These are phyloP conservation scores for Hycleus cichorii DNA, from an alignment of 1,140 invertebrate genomes.

Conservation along the genomic window DNA sequence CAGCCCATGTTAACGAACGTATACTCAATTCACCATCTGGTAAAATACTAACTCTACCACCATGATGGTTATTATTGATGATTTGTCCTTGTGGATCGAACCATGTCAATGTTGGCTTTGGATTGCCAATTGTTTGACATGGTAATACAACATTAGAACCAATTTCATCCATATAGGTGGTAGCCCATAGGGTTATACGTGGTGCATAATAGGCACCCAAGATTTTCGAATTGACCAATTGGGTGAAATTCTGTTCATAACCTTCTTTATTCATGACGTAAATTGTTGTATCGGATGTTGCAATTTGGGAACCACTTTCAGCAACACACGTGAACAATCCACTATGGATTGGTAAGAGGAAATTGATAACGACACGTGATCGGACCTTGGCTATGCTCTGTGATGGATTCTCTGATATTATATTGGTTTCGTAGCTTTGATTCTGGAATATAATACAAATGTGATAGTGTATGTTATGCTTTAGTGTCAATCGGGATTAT, in stretches of 20 bases:
- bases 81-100: slow-evolving; percentile 49
- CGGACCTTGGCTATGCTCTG: slow-evolving; percentile 52
- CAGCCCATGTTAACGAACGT: slow-evolving; percentile 57
- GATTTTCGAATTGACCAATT: slow-evolving; percentile 36
- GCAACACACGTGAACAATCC: slow-evolving; percentile 67
- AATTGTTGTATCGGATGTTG: slow-evolving; percentile 47
- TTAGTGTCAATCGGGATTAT: too few relatives aligned
- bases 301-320: slow-evolving; percentile 50
- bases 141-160: slow-evolving; percentile 58
- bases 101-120: slow-evolving; percentile 60
- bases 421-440: slow-evolving; percentile 45
- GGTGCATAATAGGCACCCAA: slow-evolving; percentile 44
- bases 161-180: slow-evolving; percentile 47
- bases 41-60: slow-evolving; percentile 49
- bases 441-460: slow-evolving; percentile 22
- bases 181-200: slow-evolving; percentile 48
- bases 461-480: too few relatives aligned
- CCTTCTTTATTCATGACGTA: slow-evolving; percentile 35
- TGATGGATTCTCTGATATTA: slow-evolving; percentile 44
- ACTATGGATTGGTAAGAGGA: slow-evolving; percentile 49
- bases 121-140: slow-evolving; percentile 59
- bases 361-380: slow-evolving; percentile 59
- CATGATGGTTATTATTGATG: slow-evolving; percentile 45
- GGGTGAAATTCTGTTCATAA: slow-evolving; percentile 32
- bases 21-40: slow-evolving; percentile 68